Evolutionary conservation across 2,797 vertebrate species (phyloP).

Genomic region (Crax fasciolata): DNA sequence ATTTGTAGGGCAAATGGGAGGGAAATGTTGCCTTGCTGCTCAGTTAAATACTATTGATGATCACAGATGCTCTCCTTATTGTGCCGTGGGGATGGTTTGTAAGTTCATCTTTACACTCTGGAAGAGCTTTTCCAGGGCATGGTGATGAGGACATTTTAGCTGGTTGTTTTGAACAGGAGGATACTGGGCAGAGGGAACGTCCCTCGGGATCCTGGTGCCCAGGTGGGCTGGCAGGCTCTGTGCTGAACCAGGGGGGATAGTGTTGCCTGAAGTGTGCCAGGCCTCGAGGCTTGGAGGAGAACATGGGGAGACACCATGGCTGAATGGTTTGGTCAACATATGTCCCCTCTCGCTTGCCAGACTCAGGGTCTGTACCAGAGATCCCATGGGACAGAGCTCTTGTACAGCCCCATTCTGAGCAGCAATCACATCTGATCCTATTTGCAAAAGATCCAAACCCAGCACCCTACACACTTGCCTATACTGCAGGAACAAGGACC

Average conservation of each 20-base stretch:
- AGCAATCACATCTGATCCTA: not conserved
- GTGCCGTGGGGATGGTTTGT: not conserved
- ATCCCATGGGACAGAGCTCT: not conserved
- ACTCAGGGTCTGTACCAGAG: not conserved
- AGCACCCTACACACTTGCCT: not conserved
- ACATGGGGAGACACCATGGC: not conserved
- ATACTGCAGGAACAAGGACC: not conserved
- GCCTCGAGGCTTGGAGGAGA: not conserved
- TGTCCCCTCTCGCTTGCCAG: too few species aligned
- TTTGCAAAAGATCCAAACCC: not conserved
- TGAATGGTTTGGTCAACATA: not conserved
- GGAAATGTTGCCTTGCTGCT: not conserved
- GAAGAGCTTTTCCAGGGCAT: not conserved
- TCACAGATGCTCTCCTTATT: not conserved
- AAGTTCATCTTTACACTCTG: not conserved
- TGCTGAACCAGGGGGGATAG: fast-evolving
- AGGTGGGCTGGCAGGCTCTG: not conserved
- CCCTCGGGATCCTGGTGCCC: not conserved
- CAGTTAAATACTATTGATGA: fast-evolving
- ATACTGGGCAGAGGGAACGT: not conserved
- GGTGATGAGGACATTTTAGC: not conserved
- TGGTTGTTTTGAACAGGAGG: not conserved
- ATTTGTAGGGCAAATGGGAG: not conserved
- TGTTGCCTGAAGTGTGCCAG: not conserved
- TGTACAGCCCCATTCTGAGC: not conserved